Base-by-base conservation (phyloP, 1,140 invertebrate species). In the Heliothis virescens region DNA sequence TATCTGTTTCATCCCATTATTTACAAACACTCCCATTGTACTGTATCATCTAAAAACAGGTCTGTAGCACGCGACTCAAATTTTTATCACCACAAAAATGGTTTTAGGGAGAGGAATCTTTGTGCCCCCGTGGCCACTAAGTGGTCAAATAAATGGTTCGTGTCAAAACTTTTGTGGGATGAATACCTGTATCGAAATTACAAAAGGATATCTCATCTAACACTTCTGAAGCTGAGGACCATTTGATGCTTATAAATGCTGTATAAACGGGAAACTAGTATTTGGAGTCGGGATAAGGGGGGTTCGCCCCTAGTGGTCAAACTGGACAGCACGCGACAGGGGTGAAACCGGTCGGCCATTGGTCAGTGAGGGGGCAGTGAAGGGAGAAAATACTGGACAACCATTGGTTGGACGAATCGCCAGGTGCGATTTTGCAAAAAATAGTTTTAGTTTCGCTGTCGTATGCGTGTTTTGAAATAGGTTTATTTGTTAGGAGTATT, bases 71-170 rank as follows among this genome's bases (percentile, higher is more conserved):
- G 87, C 87, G 90, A 88, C 91, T 79, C 84, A 86, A 88, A 76
- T 59, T 41, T 59, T 59, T 82, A 83, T 80, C 80, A 83, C 79
- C 82, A 84, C 82, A 88, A 87, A 75, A 90, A 41, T 41, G 79
- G 78, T 82, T 79, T 87, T 86, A 89, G 89, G 86, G 91, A 93
- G 91, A 94, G 82, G 83, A 93, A 92, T 92, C 90, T 91, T 85
- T 86, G 69, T 59, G 78, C 76, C 47, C 60, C 88, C 83, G 81
- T 77, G 88, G 86, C 86, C 88, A 90, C 85, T 91, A 85, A 90
- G 87, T 90, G 91, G 91, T 89, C 91, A 89, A 86, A 92, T 87
- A 86, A 81, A 91, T 85, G 80, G 85, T 83, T 83, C 90, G 87
- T 94, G 92, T 89, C 89, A 89, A 91, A 89, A 76, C 79, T 83